Evolutionary conservation across 2,888 invertebrate genomes (phyloP).

Genomic region (Acanthococcus lagerstroemiae): DNA sequence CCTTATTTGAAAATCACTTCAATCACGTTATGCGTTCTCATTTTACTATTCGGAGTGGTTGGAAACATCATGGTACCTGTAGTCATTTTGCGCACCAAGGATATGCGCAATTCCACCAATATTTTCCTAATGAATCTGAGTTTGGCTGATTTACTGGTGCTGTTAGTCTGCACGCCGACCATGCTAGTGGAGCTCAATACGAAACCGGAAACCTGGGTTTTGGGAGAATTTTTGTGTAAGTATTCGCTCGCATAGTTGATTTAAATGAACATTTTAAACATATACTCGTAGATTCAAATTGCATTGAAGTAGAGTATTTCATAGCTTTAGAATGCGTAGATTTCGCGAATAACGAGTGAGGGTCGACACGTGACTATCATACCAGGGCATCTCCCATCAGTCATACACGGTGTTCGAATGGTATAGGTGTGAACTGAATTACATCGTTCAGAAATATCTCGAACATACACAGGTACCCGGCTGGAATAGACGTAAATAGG

Average conservation of each 20-base stretch:
- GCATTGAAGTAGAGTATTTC: too few species aligned
- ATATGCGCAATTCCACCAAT: conserved; percentile 90
- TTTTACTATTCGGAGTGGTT: conserved; percentile 80
- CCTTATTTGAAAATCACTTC: conserved; percentile 78
- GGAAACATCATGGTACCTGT: conserved; percentile 90
- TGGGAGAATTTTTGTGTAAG: conserved; percentile 90
- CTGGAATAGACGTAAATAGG: too few species aligned
- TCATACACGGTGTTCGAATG: too few species aligned
- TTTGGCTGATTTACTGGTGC: conserved; percentile 81
- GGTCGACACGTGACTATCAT: too few species aligned
- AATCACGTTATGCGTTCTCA: conserved; percentile 75
- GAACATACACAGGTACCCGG: too few species aligned
- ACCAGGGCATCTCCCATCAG: too few species aligned
- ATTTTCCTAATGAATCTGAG: conserved; percentile 89
- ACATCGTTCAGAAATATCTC: too few species aligned
- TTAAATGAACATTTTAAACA: too few species aligned
- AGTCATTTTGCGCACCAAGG: conserved; percentile 82
- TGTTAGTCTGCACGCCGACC: conserved; percentile 84
- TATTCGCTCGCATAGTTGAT: conserved; percentile 42
- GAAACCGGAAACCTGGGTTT: conserved; percentile 82
- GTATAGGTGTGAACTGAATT: too few species aligned
- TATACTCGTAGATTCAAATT: too few species aligned
- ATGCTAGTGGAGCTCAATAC: conserved; percentile 89
- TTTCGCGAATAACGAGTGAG: too few species aligned
- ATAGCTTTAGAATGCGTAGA: too few species aligned